Evolutionary conservation across 2,888 invertebrate genomes (phyloP).

Genomic region (Apotomis betuletana): DNA sequence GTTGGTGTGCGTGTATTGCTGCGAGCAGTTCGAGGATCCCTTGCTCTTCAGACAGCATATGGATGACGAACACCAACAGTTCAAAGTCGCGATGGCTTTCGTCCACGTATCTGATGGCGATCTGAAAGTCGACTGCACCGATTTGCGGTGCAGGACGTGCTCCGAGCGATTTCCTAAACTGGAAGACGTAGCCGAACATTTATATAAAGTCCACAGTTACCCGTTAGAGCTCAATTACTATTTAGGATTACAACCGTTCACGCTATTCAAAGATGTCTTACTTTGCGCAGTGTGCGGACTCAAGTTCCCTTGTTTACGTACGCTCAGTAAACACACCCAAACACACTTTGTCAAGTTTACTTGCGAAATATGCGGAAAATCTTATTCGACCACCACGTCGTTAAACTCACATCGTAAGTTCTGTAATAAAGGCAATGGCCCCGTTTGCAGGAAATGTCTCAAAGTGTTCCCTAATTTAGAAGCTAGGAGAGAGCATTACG

Average conservation of each 20-base stretch:
- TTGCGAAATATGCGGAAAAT: constrained; percentile 61
- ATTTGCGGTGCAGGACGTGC: constrained; percentile 58
- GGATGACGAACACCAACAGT: constrained; percentile 52
- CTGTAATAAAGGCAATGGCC: constrained; percentile 48
- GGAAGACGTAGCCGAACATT: constrained; percentile 53
- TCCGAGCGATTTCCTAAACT: constrained; percentile 46
- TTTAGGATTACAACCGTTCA: constrained; percentile 58
- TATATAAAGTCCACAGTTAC: constrained; percentile 50
- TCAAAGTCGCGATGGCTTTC: constrained; percentile 50
- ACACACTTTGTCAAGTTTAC: constrained; percentile 57
- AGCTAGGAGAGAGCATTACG: constrained; percentile 50
- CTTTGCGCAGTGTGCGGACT: constrained; percentile 54
- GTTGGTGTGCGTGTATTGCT: constrained; percentile 56
- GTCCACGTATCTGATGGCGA: constrained; percentile 51
- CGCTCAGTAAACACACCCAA: constrained; percentile 58
- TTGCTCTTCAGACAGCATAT: constrained; percentile 55
- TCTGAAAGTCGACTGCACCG: constrained; percentile 57
- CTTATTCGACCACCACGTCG: constrained; percentile 51
- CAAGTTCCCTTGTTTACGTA: constrained; percentile 54
- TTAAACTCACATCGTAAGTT: constrained; percentile 52
- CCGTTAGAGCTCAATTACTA: constrained; percentile 51
- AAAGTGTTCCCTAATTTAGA: constrained; percentile 51
- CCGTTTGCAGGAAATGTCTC: constrained; percentile 56
- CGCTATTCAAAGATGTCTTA: constrained; percentile 51
- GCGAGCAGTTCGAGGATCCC: constrained; percentile 50